A percentile compares a stretch with the other conserved stretches of the same genome.
Conservation (phyloP, 2,797 vertebrate species). For the Coracias cyanogaster region DNA sequence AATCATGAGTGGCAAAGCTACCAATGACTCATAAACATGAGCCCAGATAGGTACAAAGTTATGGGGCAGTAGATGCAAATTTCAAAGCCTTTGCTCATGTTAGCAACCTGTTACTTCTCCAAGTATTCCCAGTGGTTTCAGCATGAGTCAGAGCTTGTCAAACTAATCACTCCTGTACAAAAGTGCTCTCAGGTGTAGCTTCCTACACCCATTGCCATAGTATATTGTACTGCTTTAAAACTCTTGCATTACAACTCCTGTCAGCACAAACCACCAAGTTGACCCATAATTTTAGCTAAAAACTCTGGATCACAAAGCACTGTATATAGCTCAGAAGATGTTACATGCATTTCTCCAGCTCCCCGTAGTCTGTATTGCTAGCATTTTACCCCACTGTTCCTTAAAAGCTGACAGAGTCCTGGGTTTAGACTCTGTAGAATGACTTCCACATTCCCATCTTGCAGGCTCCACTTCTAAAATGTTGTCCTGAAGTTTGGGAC, state of each 20-base stretch:
- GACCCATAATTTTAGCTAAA: not conserved
- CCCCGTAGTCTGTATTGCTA: not conserved
- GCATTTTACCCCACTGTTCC: not conserved
- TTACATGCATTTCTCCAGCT: not conserved
- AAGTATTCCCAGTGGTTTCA: not conserved
- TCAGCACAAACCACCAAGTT: not conserved
- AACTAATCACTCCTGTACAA: not conserved
- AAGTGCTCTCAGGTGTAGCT: not conserved
- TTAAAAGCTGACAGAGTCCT: not conserved
- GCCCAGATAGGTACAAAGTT: not conserved
- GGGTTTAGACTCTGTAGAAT: not conserved
- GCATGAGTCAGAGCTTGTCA: conserved; percentile 13
- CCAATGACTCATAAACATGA: not conserved
- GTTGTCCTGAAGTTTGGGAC: not conserved
- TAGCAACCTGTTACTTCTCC: not conserved
- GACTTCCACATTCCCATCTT: not conserved
- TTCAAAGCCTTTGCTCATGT: not conserved
- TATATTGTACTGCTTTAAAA: not conserved
- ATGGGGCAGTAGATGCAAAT: not conserved
- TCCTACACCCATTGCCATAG: not conserved
- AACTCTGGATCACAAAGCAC: not conserved
- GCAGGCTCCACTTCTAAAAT: not conserved
- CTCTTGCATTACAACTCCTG: not conserved
- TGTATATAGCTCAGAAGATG: not conserved
- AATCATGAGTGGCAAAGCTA: not conserved